These are phyloP conservation scores for Propsilocerus akamusi DNA, from an alignment of 1,140 invertebrate species.

Conservation along the genomic window DNA sequence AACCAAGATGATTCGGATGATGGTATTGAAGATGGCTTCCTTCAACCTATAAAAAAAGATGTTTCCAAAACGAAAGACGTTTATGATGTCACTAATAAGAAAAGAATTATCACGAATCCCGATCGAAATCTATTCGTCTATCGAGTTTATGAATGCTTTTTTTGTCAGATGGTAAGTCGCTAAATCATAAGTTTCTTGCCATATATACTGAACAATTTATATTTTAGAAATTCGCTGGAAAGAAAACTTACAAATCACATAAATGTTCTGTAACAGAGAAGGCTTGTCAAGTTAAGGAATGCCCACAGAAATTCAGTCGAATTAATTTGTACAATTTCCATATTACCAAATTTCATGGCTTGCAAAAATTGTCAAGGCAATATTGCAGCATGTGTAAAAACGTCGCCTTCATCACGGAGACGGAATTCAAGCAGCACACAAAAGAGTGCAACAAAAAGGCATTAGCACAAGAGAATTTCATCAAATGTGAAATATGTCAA, in stretches of 20 bases:
- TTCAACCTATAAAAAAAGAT: no score
- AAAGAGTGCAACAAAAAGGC: neutral
- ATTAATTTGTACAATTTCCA: neutral
- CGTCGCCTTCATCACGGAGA: neutral
- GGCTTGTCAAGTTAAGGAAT: neutral
- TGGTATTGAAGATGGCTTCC: no score
- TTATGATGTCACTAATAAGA: neutral
- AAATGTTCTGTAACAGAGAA: neutral
- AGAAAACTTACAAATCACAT: neutral
- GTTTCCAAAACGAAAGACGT: neutral
- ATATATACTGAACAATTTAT: no score
- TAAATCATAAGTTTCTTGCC: no score
- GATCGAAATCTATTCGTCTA: neutral
- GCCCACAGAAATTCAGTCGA: neutral
- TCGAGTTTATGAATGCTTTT: neutral
- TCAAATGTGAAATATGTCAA: neutral
- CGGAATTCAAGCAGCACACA: neutral
- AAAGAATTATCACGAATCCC: neutral
- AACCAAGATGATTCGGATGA: no score
- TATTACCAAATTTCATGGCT: neutral
- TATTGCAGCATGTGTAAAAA: neutral
- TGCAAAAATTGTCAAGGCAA: neutral
- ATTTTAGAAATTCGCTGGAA: neutral
- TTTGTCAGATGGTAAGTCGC: neutral
- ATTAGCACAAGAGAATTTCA: neutral